Conservation (phyloP, 2,888 invertebrate species). For the Hydrotaea cyrtoneurina region DNA sequence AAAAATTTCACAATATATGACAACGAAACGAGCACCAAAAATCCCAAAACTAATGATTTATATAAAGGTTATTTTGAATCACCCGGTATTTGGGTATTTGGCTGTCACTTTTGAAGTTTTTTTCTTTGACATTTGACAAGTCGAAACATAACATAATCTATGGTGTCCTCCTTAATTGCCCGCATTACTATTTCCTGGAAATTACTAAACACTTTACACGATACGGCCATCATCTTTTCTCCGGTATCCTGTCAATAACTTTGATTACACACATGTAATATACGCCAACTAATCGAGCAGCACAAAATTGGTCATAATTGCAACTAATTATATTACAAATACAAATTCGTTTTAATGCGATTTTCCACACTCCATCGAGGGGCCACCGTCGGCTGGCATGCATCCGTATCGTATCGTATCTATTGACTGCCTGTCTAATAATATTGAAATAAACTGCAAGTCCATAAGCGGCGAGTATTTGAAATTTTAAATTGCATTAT, state of each 20-base stretch:
- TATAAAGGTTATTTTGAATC: too few species aligned
- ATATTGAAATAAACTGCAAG: constrained; percentile 8
- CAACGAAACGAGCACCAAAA: too few species aligned
- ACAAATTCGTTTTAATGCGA: neutral
- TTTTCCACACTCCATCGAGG: constrained; percentile 24
- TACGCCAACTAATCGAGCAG: constrained; percentile 12
- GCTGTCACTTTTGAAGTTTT: too few species aligned
- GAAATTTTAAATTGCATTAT: constrained; percentile 29
- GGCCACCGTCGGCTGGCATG: neutral
- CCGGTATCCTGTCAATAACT: constrained; percentile 55
- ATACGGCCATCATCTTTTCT: neutral
- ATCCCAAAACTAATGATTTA: too few species aligned
- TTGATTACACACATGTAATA: constrained; percentile 51
- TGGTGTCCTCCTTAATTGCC: too few species aligned
- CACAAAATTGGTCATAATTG: constrained; percentile 18
- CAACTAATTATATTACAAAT: constrained; percentile 25
- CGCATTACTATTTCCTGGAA: too few species aligned
- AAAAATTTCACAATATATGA: too few species aligned
- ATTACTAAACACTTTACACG: too few species aligned
- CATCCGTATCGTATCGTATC: constrained; percentile 6
- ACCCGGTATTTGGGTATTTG: too few species aligned
- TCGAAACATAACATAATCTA: too few species aligned
- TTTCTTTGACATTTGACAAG: too few species aligned
- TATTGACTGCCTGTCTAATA: neutral
- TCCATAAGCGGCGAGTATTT: constrained; percentile 30